Evolutionary conservation across 2,888 invertebrate genomes (phyloP), one percentile per base, ranked within the genome.

Genomic region (Malacosoma neustria): DNA sequence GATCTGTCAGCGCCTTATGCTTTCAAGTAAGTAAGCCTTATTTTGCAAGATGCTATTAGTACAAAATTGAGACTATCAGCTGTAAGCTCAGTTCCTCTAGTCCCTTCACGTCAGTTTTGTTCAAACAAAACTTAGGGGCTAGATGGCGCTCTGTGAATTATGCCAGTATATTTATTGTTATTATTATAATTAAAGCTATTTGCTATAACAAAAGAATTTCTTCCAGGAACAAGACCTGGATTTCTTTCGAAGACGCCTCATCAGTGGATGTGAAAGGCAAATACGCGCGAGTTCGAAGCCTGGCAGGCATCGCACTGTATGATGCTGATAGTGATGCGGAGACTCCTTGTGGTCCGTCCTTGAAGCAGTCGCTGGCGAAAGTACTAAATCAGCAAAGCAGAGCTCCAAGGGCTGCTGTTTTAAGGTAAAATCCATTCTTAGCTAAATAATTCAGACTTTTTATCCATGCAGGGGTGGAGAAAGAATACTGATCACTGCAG

Each of bases 1-100:
- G 93, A 93, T 71, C 75, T 92, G 43, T 91, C 93, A 0, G 93
- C 91, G 40, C 92, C 93, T 49, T 93, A 93, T 57, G 91, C 92
- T 54, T 93, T 91, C 65, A 87, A 87, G 89, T 89, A 56, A 75
- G 76, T 45, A n/a, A n/a, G n/a, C n/a, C n/a, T n/a, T n/a, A n/a
- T n/a, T n/a, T n/a, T n/a, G n/a, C n/a, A n/a, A n/a, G n/a, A n/a
- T n/a, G n/a, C n/a, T n/a, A n/a, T n/a, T n/a, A n/a, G n/a, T n/a
- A n/a, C n/a, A n/a, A n/a, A n/a, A n/a, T n/a, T n/a, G n/a, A n/a
- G n/a, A n/a, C n/a, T n/a, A n/a, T n/a, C n/a, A n/a, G n/a, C n/a
- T n/a, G n/a, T n/a, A n/a, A n/a, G n/a, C n/a, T n/a, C n/a, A n/a
- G n/a, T n/a, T n/a, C n/a, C n/a, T n/a, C n/a, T n/a, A n/a, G n/a